These are phyloP conservation scores for Sebastes nivosus DNA, from an alignment of 2,797 vertebrate species.

Conservation along the genomic window DNA sequence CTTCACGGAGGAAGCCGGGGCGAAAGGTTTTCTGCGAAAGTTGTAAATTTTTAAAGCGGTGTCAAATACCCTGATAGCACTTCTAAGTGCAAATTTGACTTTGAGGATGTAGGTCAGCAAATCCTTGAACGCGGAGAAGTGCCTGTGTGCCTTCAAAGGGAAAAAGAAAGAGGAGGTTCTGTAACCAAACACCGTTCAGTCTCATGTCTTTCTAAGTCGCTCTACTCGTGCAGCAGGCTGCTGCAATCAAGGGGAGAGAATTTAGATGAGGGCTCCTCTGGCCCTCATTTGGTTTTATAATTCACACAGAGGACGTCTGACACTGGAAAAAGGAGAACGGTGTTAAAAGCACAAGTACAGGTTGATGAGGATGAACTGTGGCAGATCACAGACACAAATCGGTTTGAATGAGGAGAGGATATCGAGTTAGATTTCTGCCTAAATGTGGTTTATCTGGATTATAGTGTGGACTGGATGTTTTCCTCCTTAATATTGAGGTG, in stretches of 20 bases:
- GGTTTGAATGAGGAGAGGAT: background rate
- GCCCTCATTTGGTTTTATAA: conserved; percentile 65
- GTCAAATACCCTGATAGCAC: conserved; percentile 22
- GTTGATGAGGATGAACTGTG: conserved; percentile 19
- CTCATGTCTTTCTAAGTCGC: conserved; percentile 16
- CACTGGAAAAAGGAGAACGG: background rate
- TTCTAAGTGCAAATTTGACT: conserved; percentile 24
- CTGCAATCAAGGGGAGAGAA: conserved; percentile 56
- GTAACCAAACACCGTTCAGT: conserved; percentile 12
- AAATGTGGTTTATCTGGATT: background rate
- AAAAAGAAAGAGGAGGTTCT: background rate
- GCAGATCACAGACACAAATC: conserved; percentile 1
- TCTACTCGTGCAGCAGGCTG: conserved; percentile 19
- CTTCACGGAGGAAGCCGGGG: conserved; percentile 19
- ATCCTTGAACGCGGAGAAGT: conserved; percentile 20
- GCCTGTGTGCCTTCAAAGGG: conserved; percentile 10
- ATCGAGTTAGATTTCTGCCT: background rate
- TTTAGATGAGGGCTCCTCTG: conserved; percentile 58
- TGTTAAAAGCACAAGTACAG: conserved; percentile 32
- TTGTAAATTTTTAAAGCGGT: background rate
- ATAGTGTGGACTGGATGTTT: background rate
- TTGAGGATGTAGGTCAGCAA: conserved; percentile 49
- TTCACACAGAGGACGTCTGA: conserved; percentile 42
- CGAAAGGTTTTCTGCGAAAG: conserved; percentile 7
- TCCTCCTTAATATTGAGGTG: background rate